phyloP scores from a whole-genome alignment of 2,888 invertebrate species.

The Neoascia interrupta region DNA sequence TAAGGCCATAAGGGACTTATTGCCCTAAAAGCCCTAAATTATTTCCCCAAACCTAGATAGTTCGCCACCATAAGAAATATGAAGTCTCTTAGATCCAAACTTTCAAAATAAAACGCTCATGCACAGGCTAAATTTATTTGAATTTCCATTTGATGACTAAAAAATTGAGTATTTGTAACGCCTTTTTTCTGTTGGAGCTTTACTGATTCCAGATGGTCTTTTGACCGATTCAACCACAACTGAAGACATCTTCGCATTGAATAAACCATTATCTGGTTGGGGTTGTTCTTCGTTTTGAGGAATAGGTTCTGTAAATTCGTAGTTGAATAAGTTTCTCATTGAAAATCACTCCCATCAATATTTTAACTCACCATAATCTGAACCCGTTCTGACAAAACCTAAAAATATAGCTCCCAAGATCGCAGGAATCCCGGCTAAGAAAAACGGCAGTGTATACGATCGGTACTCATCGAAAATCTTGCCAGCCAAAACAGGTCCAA shows the following conservation, averaged over 20 bases:
- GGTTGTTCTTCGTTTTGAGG: constrained; percentile 7
- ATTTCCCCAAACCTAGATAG: too few relatives aligned
- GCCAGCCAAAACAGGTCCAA: constrained; percentile 56
- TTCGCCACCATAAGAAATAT: too few relatives aligned
- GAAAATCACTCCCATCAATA: too few relatives aligned
- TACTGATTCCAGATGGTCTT: too few relatives aligned
- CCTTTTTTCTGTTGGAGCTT: background rate
- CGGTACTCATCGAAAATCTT: constrained; percentile 57
- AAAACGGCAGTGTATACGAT: constrained; percentile 57
- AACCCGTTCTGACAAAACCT: constrained; percentile 31
- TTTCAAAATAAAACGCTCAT: too few relatives aligned
- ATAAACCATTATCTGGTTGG: constrained; percentile 16
- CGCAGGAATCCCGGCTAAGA: constrained; percentile 56
- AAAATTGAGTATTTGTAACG: too few relatives aligned
- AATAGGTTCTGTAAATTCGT: constrained; percentile 32
- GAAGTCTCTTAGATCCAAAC: too few relatives aligned
- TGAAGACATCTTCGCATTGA: constrained; percentile 38
- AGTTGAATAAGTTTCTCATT: too few relatives aligned
- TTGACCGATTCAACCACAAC: constrained; percentile 41
- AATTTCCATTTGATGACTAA: too few relatives aligned
- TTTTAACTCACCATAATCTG: constrained; percentile 40
- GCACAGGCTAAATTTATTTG: too few relatives aligned
- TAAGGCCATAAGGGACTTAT: too few relatives aligned
- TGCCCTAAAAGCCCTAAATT: too few relatives aligned
- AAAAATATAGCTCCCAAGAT: constrained; percentile 56